Conservation (phyloP, 1,140 invertebrate species). For the Neotoxoptera formosana region DNA sequence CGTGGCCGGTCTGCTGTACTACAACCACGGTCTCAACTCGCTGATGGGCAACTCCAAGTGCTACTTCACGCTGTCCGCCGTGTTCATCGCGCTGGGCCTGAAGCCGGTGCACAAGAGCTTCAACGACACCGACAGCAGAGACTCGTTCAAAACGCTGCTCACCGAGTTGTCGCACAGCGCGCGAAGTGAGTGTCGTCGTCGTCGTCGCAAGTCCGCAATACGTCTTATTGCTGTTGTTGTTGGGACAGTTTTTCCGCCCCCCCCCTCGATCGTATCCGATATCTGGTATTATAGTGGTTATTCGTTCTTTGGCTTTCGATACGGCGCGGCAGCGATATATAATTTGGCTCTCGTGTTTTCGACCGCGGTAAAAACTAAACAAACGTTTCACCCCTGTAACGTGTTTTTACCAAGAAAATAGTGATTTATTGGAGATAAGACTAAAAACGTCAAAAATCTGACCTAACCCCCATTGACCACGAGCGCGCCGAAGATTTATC, state of each 20-base stretch:
- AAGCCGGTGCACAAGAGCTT: constrained; percentile 71
- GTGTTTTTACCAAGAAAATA: background rate
- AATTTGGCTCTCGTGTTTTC: background rate
- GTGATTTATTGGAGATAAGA: background rate
- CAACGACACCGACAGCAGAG: constrained; percentile 67
- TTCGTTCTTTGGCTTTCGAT: no score
- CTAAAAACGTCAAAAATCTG: background rate
- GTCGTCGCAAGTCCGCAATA: no score
- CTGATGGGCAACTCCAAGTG: constrained; percentile 75
- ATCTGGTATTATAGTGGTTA: no score
- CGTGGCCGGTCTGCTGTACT: constrained; percentile 73
- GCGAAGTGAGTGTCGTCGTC: constrained; percentile 76
- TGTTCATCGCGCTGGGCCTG: constrained; percentile 71
- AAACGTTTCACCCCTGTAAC: background rate
- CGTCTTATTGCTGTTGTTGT: no score
- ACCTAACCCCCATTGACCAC: background rate
- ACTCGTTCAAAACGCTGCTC: constrained; percentile 72
- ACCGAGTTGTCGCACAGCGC: constrained; percentile 72
- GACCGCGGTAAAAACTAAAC: background rate
- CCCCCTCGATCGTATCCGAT: no score
- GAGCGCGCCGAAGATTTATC: background rate
- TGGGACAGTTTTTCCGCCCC: no score
- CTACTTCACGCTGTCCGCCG: constrained; percentile 75
- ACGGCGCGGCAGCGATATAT: no score
- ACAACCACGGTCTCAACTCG: constrained; percentile 70